A percentile compares a stretch with the other conserved stretches of the same genome.
These are phyloP conservation scores for Jaculus jaculus DNA, from an alignment of 2,113 vertebrate species.

Conservation along the genomic window DNA sequence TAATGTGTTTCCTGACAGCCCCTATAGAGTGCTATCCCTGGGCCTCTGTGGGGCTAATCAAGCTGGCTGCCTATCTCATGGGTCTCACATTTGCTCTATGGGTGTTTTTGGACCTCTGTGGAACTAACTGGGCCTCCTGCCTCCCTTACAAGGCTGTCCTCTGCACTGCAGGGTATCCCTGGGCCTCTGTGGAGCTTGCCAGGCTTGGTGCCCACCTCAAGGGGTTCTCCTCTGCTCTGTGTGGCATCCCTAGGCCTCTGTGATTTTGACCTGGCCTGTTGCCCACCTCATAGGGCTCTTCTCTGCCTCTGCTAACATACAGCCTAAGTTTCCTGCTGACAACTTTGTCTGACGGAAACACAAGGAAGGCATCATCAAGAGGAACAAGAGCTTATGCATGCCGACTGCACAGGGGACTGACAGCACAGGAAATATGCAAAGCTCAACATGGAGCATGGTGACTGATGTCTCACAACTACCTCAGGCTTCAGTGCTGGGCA, in stretches of 20 bases:
- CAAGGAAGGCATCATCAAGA: accelerated
- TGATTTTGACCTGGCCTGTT: not conserved
- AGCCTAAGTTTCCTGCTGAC: not conserved
- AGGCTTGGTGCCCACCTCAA: too few relatives aligned
- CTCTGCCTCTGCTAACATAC: not conserved
- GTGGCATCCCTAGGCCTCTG: too few relatives aligned
- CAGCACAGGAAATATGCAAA: accelerated
- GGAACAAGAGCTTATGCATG: too few relatives aligned
- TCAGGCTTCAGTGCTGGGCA: not conserved
- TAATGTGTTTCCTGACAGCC: not conserved
- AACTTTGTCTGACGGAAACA: not conserved
- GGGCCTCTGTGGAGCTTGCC: not conserved
- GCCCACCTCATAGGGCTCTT: not conserved
- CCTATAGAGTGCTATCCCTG: not conserved
- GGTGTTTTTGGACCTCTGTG: too few relatives aligned
- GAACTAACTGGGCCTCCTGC: too few relatives aligned
- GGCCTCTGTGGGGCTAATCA: not conserved
- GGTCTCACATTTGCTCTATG: too few relatives aligned
- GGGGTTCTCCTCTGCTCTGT: not conserved
- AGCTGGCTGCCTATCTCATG: not conserved
- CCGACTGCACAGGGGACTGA: not conserved
- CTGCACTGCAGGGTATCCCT: not conserved
- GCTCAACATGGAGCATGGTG: accelerated
- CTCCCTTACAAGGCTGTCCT: too few relatives aligned
- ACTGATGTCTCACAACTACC: not conserved